These are phyloP conservation scores for Andricus curvator DNA, from an alignment of 2,888 invertebrate species.

Conservation along the genomic window DNA sequence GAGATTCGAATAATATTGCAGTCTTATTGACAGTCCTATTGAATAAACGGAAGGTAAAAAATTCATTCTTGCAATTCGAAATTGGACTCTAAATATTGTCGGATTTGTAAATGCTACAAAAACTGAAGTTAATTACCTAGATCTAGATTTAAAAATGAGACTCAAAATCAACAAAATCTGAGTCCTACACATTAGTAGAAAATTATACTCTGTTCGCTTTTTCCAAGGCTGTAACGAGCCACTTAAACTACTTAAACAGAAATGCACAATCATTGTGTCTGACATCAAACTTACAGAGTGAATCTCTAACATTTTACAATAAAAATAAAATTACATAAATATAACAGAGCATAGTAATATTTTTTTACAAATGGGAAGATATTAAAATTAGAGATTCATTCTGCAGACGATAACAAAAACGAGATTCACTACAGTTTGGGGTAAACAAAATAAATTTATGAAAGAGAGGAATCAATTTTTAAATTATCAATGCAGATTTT, in stretches of 20 bases:
- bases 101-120: constrained; percentile 14
- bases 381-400: constrained; percentile 10
- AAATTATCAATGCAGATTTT: neutral
- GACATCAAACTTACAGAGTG: constrained; percentile 12
- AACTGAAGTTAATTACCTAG: constrained; percentile 6
- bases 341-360: neutral
- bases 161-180: constrained; percentile 31
- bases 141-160: constrained; percentile 13
- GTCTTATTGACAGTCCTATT: constrained; percentile 1
- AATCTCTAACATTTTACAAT: constrained; percentile 16
- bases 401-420: constrained; percentile 30
- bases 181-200: constrained; percentile 23
- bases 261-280: constrained; percentile 28
- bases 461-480: neutral
- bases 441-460: neutral
- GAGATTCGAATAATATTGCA: constrained; percentile 3
- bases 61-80: neutral
- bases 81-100: neutral
- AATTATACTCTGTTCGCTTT: constrained; percentile 37
- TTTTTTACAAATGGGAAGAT: neutral
- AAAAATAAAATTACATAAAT: neutral
- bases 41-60: neutral
- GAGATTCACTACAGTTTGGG: constrained; percentile 1
- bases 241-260: constrained; percentile 37
- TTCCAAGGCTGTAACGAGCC: constrained; percentile 41